Evolutionary conservation across 1,140 invertebrate species (phyloP), one percentile per base, ranked within the genome.

Genomic region (Formica selysi): DNA sequence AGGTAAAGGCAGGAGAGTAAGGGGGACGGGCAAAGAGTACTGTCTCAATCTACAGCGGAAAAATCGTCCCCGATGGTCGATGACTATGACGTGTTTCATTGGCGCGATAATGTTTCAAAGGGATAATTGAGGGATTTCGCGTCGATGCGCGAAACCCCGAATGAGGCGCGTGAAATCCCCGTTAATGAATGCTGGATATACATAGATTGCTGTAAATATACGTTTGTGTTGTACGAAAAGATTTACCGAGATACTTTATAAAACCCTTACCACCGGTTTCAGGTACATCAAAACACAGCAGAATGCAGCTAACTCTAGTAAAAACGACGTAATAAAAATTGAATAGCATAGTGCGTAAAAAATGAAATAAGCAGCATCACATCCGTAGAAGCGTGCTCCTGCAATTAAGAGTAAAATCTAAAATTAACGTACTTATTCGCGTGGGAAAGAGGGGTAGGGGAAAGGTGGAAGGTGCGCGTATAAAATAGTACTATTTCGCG

Each of bases 211-310:
- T 61, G 57, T 22, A 64, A 41, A 76, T 44, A 64, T 41, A 64
- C 10, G 26, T 44, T 74, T 32, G 36, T 38, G 76, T 65, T 11
- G 67, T 29, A 61, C 76, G 61, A 22, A 61, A 22, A 64, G 36
- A 26, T 80, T 80, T 70, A 70, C 76, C 38, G 76, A 59, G 76
- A 79, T 68, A 41, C 36, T 80, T 13, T 10, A 73, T 26, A 29
- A 70, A 74, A 83, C 79, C 79, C 68, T 83, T 73, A 83, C 79
- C 79, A 83, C 68, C 79, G 79, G 79, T 83, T 83, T 83, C 79
- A 83, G 79, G 79, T 83, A 83, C 79, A 11, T 83, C 68, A 54
- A 83, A 83, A 83, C 79, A 83, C 79, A 83, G 68, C 68, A 83
- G 79, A 71, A 4, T 29, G 67, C 54, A 36, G 48, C 26, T 67